Evolutionary conservation across 1,140 invertebrate species (phyloP).

Genomic region (Drosophila oshimai): DNA sequence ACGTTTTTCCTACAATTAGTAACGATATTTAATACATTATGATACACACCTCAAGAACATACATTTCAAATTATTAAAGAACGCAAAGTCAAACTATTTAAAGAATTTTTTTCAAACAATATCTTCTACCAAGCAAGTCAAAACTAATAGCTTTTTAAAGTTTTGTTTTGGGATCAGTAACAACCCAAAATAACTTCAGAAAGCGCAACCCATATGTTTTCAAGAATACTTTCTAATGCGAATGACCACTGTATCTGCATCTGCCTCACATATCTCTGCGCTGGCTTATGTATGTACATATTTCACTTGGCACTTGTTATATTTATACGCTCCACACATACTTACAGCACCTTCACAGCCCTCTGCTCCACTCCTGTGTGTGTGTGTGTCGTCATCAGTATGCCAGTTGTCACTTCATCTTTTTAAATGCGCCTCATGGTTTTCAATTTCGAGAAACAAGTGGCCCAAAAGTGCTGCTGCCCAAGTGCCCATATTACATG

Average conservation of each 20-base stretch:
- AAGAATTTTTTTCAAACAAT: no score
- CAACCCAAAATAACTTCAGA: no score
- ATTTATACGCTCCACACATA: slow-evolving; percentile 62
- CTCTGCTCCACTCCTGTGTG: neutral
- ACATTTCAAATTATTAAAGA: no score
- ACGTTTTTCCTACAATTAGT: no score
- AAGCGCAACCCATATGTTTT: no score
- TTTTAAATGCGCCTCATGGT: slow-evolving; percentile 63
- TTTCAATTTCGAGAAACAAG: slow-evolving; percentile 60
- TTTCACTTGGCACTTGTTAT: slow-evolving; percentile 78
- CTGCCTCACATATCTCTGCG: slow-evolving; percentile 2
- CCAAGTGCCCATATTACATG: slow-evolving; percentile 50
- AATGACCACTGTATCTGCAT: slow-evolving; percentile 12
- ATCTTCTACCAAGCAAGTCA: no score
- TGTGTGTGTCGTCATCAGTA: slow-evolving; percentile 51
- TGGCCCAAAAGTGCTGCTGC: slow-evolving; percentile 46
- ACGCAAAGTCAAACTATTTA: no score
- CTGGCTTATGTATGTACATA: slow-evolving; percentile 74
- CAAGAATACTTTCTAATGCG: neutral
- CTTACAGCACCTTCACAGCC: slow-evolving; percentile 12
- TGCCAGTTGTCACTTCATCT: slow-evolving; percentile 70
- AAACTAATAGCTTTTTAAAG: no score
- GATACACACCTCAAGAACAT: no score
- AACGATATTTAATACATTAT: no score
- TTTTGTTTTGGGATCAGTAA: no score